Evolutionary conservation across 2,888 invertebrate genomes (phyloP), one percentile per base, ranked within the genome.

Genomic region (Phytoseiulus persimilis): DNA sequence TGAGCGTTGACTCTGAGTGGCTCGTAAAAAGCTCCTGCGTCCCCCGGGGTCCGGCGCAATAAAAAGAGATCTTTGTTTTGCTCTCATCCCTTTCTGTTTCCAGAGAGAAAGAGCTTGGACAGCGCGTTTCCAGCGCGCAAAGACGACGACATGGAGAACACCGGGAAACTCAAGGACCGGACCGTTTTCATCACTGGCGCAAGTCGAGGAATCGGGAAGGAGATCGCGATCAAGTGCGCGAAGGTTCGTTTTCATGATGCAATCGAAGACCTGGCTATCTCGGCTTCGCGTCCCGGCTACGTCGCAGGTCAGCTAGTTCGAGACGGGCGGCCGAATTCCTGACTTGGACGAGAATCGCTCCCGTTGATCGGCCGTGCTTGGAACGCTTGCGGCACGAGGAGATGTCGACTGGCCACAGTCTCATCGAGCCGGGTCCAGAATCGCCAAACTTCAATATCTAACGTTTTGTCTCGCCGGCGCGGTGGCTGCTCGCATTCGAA

Each of bases 151-250:
- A 87, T 87, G 87, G 87, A 87, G 5, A 87, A 87, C 5, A 33
- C 87, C 28, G 87, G 95, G 90, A 95, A 95, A 93, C 93, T 96
- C 91, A 96, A 96, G 91, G 98, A 98, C 0, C 95, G 95, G 91
- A 98, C 98, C 0, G 93, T 98, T 90, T 97, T 98, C 92, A 96
- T 98, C 91, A 97, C 98, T 39, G 98, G 98, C 84, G 98, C 97
- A 31, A 97, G 97, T 90, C 94, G 98, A 91, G 98, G 98, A 45
- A 99, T 98, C 92, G 98, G 98, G 0, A 96, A 97, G 93, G 96
- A 95, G 32, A 98, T 98, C 91, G 98, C 98, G 5, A 92, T 98
- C 90, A 98, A 97, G 93, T 96, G 96, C 0, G 97, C 98, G 0
- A 95, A 94, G 87, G 87, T 87, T 11, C 23, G 65, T 65, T 65